Evolutionary conservation across 2,888 invertebrate species (phyloP), one percentile per base, ranked within the genome.

Genomic region (Bembecia ichneumoniformis): DNA sequence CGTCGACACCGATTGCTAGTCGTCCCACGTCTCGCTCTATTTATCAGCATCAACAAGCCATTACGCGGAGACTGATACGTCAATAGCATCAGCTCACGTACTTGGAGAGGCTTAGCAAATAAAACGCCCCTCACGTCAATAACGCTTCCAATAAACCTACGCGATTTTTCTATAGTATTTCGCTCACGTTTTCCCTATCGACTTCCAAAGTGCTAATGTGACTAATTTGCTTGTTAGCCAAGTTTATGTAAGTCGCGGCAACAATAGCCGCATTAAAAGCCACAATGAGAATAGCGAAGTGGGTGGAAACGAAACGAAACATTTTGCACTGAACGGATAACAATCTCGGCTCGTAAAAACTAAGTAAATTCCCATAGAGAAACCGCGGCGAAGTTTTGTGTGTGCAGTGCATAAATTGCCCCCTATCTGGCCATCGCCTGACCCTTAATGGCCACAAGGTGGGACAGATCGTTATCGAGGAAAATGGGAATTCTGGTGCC

Each of bases 371-470:
- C 40, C 40, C n/a, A 80, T 69, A 69, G 64, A 63, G 66, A 62
- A 70, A 52, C 55, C 50, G 45, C 36, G 53, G 48, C 52, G 49
- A 35, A 58, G 63, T 67, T 72, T 77, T 73, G 74, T 80, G 76
- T 79, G 76, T 79, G 73, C 76, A 78, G 74, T 81, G 80, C 77
- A 82, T 81, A 82, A 84, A 82, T 83, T 79, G 79, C 65, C 68
- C 66, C 67, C 68, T 82, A 83, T 83, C 81, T 77, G 74, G 59
- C 77, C 77, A 82, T 82, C 82, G 79, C 73, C 73, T 81, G 84
- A 77, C 83, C 82, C 72, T 63, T 83, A 83, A 82, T 82, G 74
- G 81, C 69, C 71, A 64, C 72, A 65, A 82, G 82, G 82, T 81
- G 77, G 78, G 80, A 82, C 82, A 71, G 83, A 84, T 84, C 63